Evolutionary conservation across 2,113 vertebrate genomes (phyloP).

Genomic region (Tylochromis polylepis): DNA sequence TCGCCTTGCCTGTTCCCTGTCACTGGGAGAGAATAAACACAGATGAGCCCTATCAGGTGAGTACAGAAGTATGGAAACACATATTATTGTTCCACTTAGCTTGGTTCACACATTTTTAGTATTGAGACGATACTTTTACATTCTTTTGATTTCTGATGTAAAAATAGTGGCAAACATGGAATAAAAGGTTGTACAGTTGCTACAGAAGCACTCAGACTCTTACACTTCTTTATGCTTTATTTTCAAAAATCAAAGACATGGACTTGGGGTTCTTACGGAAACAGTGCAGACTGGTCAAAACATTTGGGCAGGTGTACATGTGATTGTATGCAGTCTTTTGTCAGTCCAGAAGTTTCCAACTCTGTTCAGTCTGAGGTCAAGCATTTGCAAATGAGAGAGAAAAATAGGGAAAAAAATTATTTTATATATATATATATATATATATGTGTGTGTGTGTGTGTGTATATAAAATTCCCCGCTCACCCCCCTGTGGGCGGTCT

Average conservation of each 20-base stretch:
- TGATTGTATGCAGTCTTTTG: not conserved
- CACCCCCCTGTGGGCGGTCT: no score
- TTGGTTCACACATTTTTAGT: not conserved
- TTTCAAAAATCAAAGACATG: not conserved
- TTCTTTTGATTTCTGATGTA: not conserved
- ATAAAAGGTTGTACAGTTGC: not conserved
- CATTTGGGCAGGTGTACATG: not conserved
- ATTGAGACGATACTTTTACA: not conserved
- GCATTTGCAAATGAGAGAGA: not conserved
- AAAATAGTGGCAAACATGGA: not conserved
- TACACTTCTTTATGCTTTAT: not conserved
- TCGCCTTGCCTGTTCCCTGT: slow-evolving; percentile 85
- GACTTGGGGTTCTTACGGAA: not conserved
- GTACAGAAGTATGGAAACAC: not conserved
- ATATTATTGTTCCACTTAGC: not conserved
- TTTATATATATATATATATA: no score
- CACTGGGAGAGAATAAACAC: slow-evolving; percentile 94
- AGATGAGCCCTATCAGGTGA: slow-evolving; percentile 89
- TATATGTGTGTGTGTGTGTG: no score
- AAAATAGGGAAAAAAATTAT: not conserved
- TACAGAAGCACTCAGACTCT: not conserved
- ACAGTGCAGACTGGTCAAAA: not conserved
- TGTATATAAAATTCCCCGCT: no score
- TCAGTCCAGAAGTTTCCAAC: not conserved
- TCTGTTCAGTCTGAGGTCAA: not conserved